Conservation (phyloP, 1,140 invertebrate species). For the Lepidurus couesii region DNA sequence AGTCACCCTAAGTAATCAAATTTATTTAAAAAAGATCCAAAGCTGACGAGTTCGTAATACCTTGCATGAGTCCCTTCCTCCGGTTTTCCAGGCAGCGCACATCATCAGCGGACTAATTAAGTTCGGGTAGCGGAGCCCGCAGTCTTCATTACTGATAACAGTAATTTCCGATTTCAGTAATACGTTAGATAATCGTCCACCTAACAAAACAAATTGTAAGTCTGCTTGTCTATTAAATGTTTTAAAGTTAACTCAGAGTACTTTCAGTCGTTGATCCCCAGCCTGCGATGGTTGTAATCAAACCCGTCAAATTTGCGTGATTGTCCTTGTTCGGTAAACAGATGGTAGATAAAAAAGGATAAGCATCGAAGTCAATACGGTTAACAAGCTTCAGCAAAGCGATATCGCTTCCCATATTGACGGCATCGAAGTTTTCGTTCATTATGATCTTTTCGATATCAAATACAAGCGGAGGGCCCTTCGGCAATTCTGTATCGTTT, state of each 20-base stretch:
- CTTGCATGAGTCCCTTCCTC: conserved; percentile 79
- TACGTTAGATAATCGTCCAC: background rate
- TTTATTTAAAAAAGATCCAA: background rate
- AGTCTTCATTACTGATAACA: background rate
- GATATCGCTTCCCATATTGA: conserved; percentile 7
- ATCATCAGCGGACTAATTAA: conserved; percentile 78
- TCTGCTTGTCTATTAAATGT: background rate
- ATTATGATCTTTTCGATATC: conserved; percentile 2
- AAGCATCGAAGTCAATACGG: conserved; percentile 1
- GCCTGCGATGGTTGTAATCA: background rate
- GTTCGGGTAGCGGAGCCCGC: background rate
- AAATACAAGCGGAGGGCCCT: background rate
- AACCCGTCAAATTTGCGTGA: background rate
- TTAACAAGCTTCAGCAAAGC: conserved; percentile 26
- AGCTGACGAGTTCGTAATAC: conserved; percentile 41
- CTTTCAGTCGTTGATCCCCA: background rate
- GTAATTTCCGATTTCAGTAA: background rate
- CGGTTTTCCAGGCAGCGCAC: conserved; percentile 76
- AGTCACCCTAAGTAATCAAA: background rate
- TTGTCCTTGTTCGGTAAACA: conserved; percentile 1
- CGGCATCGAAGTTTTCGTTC: background rate
- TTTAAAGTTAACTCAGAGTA: background rate
- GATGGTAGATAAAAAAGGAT: background rate
- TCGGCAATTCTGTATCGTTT: background rate
- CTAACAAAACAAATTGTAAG: background rate